Conservation (phyloP, 2,888 invertebrate species). For the Dicyrtomina minuta region DNA sequence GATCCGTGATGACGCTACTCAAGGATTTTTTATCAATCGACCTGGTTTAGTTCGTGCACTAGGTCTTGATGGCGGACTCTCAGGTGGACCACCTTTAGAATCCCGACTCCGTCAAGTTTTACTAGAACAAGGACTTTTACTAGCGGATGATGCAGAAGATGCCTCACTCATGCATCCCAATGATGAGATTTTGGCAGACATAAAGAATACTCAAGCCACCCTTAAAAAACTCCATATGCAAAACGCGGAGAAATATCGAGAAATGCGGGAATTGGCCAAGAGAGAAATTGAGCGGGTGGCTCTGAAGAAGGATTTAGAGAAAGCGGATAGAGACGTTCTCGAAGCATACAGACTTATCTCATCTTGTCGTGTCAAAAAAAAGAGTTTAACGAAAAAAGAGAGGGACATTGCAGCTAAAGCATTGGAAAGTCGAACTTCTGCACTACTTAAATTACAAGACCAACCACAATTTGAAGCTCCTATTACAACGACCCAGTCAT, state of each 20-base stretch:
- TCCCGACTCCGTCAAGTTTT: constrained; percentile 42
- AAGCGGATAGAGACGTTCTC: constrained; percentile 61
- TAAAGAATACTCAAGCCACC: constrained; percentile 83
- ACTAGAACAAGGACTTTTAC: constrained; percentile 44
- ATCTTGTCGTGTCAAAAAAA: constrained; percentile 76
- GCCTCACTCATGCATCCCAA: constrained; percentile 59
- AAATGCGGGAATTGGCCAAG: constrained; percentile 58
- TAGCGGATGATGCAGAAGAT: constrained; percentile 47
- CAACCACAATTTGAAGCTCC: background rate
- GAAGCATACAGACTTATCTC: constrained; percentile 82
- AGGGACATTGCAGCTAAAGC: constrained; percentile 75
- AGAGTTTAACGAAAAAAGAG: constrained; percentile 75
- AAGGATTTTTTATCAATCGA: constrained; percentile 48
- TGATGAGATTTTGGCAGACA: constrained; percentile 84
- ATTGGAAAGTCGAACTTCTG: constrained; percentile 62
- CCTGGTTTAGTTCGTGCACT: constrained; percentile 44
- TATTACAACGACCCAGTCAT: no score
- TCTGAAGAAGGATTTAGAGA: constrained; percentile 56
- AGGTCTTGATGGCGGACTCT: constrained; percentile 27
- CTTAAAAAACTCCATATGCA: constrained; percentile 74
- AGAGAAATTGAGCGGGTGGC: constrained; percentile 53
- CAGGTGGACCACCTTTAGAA: constrained; percentile 39
- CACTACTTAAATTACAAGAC: constrained; percentile 34
- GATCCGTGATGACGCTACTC: constrained; percentile 38
- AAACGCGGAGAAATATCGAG: constrained; percentile 72